Evolutionary conservation across 2,888 invertebrate genomes (phyloP), one percentile per base, ranked within the genome.

Genomic region (Yponomeuta malinellus): DNA sequence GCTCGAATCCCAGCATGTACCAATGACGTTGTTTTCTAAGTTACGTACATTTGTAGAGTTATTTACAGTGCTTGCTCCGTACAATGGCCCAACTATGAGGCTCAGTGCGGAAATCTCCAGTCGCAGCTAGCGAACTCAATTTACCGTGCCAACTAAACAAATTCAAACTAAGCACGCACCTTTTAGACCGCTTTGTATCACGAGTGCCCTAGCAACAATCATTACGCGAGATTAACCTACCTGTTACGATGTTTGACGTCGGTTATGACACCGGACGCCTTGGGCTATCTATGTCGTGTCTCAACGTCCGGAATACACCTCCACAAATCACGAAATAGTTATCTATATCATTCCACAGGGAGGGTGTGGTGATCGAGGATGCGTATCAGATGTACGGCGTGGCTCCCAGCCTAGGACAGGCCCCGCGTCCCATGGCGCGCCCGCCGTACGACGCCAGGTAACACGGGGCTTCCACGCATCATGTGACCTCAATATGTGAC

Each of bases 391-490:
- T 90, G 83, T 92, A 90, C 71, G 88, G 86, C 6, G 83, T 85
- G 43, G 85, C 83, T 71, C 76, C 87, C 1, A 84, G 88, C 74
- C 59, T 48, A 29, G 79, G 82, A 1, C 79, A 80, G 0, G 86
- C 85, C 1, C 88, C 89, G 1, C 83, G 90, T 15, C 86, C 89
- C 31, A 23, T 29, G 48, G 2, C 85, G n/a, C 86, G 90, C 10
- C 86, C 89, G 1, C 82, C 83, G 1, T 90, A 85, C 73, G 91
- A 92, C 71, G 78, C 83, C 77, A 91, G 91, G 91, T 91, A 88
- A 77, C 74, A 37, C 70, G 12, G 63, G 37, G 48, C 2, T 29
- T 29, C 31, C 31, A 23, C 23, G n/a, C 64, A 5, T 33, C 33
- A 33, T 33, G 33, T 33, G 33, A 23, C 23, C 23, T 23, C 43